phyloP scores from a whole-genome alignment of 2,113 vertebrate genomes.

The Erythrocercus mccallii region DNA sequence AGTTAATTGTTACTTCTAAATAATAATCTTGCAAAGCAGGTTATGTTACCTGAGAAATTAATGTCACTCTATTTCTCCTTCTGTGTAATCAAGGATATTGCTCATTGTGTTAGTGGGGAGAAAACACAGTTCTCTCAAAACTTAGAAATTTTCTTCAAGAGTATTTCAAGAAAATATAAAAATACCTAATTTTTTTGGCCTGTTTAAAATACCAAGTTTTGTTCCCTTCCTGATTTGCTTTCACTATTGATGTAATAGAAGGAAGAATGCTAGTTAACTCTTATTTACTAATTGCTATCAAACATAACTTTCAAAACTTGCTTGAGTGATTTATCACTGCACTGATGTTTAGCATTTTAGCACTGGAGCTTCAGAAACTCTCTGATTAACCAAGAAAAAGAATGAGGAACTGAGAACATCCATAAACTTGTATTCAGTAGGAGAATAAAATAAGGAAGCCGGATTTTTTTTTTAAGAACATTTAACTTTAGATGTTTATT shows the following conservation, averaged over 20 bases:
- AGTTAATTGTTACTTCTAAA: not conserved
- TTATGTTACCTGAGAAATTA: not conserved
- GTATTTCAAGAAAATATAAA: not conserved
- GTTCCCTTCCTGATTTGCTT: not conserved
- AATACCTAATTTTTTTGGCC: not conserved
- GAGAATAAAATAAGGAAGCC: not conserved
- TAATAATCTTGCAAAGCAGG: not conserved
- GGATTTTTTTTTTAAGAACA: not conserved
- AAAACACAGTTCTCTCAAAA: not conserved
- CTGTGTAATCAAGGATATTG: not conserved
- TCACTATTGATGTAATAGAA: not conserved
- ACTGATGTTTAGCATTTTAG: not conserved
- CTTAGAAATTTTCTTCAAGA: not conserved
- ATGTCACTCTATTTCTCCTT: not conserved
- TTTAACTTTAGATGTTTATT: not conserved
- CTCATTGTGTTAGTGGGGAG: not conserved
- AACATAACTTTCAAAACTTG: not conserved
- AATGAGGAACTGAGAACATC: not conserved
- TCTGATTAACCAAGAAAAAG: not conserved
- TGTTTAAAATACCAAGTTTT: not conserved
- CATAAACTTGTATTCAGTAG: not conserved
- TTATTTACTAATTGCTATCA: not conserved
- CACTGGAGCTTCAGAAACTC: not conserved
- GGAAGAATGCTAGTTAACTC: not conserved
- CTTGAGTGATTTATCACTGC: not conserved